These are phyloP conservation scores for Scaptomyza cyrtandrae DNA, from an alignment of 2,888 invertebrate genomes.

Conservation along the genomic window DNA sequence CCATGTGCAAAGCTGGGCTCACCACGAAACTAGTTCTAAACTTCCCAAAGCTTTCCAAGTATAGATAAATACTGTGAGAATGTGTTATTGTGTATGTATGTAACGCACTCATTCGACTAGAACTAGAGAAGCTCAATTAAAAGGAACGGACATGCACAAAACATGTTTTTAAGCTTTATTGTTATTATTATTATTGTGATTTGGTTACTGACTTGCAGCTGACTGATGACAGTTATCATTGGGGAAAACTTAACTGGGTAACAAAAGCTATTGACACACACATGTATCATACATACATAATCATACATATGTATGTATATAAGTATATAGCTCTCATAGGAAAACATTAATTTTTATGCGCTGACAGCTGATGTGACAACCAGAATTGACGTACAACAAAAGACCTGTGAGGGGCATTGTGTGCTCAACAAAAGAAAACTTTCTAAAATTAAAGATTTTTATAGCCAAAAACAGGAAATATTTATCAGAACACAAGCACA, in stretches of 20 bases:
- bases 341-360: conserved; percentile 41
- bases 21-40: conserved; percentile 19
- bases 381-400: conserved; percentile 16
- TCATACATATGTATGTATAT: background rate
- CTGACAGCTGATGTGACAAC: conserved; percentile 42
- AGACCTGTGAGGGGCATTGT: background rate
- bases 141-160: conserved; percentile 58
- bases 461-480: conserved; percentile 33
- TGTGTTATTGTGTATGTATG: background rate
- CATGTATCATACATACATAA: conserved; percentile 1
- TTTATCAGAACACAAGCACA: background rate
- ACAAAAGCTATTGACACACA: conserved; percentile 18
- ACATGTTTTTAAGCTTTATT: conserved; percentile 56
- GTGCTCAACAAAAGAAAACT: conserved; percentile 28
- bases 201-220: conserved; percentile 2
- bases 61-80: background rate
- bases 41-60: conserved; percentile 12
- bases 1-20: conserved; percentile 54
- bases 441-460: conserved; percentile 34
- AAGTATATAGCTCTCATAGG: background rate
- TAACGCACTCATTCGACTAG: conserved; percentile 30
- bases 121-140: conserved; percentile 53
- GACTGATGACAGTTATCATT: conserved; percentile 47
- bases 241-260: conserved; percentile 44
- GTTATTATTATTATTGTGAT: conserved; percentile 6